A percentile compares a stretch with the other conserved stretches of the same genome.
Evolutionary conservation across 2,888 invertebrate species (phyloP).

Genomic region (Meteorus colon): DNA sequence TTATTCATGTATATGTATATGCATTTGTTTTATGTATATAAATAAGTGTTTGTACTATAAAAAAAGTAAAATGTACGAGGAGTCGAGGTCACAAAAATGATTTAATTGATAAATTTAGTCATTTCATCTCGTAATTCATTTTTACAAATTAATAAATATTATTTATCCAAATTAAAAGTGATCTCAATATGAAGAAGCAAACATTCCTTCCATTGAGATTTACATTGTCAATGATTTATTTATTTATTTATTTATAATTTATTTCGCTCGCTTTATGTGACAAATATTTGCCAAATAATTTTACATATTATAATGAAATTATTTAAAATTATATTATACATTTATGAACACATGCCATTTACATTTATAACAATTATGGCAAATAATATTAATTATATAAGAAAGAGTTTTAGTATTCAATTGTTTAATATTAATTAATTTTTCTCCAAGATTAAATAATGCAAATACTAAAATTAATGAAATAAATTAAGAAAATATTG

Average conservation of each 20-base stretch:
- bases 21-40: constrained; percentile 60
- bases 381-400: neutral
- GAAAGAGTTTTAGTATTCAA: too few species aligned
- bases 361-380: too few species aligned
- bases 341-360: too few species aligned
- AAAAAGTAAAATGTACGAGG: constrained; percentile 64
- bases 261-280: too few species aligned
- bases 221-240: too few species aligned
- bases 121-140: neutral
- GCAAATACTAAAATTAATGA: neutral
- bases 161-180: neutral
- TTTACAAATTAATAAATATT: constrained; percentile 15
- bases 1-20: constrained; percentile 44
- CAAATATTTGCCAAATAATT: too few species aligned
- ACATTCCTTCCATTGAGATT: too few species aligned
- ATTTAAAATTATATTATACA: too few species aligned
- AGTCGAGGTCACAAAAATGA: constrained; percentile 39
- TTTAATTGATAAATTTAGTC: neutral
- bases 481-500: constrained; percentile 14
- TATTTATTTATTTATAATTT: too few species aligned
- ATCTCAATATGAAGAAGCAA: too few species aligned
- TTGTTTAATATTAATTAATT: neutral
- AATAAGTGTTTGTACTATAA: constrained; percentile 72
- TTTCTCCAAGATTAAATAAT: neutral
- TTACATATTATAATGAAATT: too few species aligned